These are phyloP conservation scores for Oreochromis grahami DNA, from an alignment of 2,797 vertebrate species.

Conservation along the genomic window DNA sequence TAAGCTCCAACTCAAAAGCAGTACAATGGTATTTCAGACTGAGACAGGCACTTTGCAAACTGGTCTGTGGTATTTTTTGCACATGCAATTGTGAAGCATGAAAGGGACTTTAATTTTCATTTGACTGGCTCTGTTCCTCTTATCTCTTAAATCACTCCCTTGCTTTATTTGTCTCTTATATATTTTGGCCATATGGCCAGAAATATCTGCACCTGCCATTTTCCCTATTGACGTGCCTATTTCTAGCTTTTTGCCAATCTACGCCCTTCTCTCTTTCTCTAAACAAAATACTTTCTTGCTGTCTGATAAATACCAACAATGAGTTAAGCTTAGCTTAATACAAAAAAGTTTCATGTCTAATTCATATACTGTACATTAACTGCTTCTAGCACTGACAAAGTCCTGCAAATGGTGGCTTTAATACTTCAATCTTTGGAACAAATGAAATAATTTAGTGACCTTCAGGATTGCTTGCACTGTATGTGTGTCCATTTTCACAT, in stretches of 20 bases:
- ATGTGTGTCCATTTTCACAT: not conserved
- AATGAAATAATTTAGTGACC: not conserved
- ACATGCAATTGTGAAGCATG: constrained; percentile 11
- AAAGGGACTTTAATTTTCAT: constrained; percentile 30
- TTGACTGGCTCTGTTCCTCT: not conserved
- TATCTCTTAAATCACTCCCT: constrained; percentile 1
- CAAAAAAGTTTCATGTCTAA: not conserved
- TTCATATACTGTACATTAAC: not conserved
- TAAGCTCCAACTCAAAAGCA: constrained; percentile 53
- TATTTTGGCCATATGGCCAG: constrained; percentile 34
- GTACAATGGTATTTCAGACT: constrained; percentile 42
- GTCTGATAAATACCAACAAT: not conserved
- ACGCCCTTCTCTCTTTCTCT: not conserved
- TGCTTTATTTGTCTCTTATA: constrained; percentile 21
- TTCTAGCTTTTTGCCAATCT: not conserved
- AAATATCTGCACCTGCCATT: constrained; percentile 39
- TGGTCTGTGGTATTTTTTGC: constrained; percentile 52
- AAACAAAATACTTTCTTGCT: not conserved
- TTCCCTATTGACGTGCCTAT: not conserved
- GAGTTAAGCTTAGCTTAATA: not conserved
- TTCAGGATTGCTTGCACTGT: not conserved
- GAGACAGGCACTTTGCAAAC: constrained; percentile 35
- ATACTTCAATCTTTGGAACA: not conserved
- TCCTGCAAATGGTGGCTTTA: not conserved
- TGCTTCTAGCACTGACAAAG: not conserved